These are phyloP conservation scores for Pseudachorutes palmiensis DNA, from an alignment of 1,140 invertebrate genomes.

Conservation along the genomic window DNA sequence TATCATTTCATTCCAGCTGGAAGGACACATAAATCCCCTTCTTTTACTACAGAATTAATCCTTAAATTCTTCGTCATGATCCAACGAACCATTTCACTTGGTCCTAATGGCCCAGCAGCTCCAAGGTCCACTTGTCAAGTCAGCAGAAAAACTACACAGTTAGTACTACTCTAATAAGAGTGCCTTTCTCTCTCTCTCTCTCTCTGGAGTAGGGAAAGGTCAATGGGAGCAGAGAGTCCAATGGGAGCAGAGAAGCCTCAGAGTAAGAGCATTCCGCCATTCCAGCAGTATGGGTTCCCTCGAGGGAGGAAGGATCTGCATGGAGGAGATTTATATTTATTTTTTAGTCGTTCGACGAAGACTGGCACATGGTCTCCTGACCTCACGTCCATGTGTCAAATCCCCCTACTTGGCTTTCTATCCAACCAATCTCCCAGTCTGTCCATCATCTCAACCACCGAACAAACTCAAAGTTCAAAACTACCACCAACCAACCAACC, in stretches of 20 bases:
- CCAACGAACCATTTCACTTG: slow-evolving; percentile 12
- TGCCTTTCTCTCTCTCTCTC: not conserved
- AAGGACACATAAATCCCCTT: slow-evolving; percentile 10
- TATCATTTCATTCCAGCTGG: slow-evolving; percentile 6
- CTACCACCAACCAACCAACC: not conserved
- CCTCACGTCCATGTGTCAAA: slow-evolving; percentile 8
- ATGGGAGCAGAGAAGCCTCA: not conserved
- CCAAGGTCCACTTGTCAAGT: slow-evolving; percentile 9
- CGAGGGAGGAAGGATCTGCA: not conserved
- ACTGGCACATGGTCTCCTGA: not conserved
- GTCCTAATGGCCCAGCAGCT: not conserved
- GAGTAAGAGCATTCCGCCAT: not conserved
- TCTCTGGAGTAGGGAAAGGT: not conserved
- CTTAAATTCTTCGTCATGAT: slow-evolving; percentile 14
- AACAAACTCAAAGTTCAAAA: not conserved
- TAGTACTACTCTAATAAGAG: not conserved
- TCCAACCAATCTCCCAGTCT: not conserved
- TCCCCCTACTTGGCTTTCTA: not conserved
- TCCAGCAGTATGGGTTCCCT: too few species aligned
- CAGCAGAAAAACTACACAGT: slow-evolving; percentile 7
- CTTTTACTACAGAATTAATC: slow-evolving; percentile 15
- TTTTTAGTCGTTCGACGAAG: not conserved
- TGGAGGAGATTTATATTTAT: not conserved
- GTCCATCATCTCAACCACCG: slow-evolving; percentile 3
- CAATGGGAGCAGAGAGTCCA: not conserved